Evolutionary conservation across 2,113 vertebrate species (phyloP).

Genomic region (Corvus moneduloides): DNA sequence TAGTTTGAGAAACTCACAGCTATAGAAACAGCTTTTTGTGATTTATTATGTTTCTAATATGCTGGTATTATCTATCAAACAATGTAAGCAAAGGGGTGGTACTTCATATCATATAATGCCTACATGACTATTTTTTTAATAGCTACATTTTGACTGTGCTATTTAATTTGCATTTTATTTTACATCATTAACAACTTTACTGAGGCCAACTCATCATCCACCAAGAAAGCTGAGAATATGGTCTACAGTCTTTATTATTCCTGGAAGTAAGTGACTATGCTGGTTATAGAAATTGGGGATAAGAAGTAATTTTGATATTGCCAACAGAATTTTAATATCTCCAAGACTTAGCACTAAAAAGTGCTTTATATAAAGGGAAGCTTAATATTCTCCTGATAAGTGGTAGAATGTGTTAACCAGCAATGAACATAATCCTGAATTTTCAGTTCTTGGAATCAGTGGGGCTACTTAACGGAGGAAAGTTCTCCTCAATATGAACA

Average conservation of each 20-base stretch:
- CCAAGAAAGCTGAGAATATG: slow-evolving; percentile 41
- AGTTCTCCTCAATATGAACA: background rate
- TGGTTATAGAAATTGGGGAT: background rate
- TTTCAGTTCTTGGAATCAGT: background rate
- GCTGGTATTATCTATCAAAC: background rate
- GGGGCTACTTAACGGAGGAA: background rate
- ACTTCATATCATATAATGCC: background rate
- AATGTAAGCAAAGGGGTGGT: background rate
- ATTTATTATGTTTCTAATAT: background rate
- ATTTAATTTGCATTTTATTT: slow-evolving; percentile 67
- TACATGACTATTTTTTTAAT: slow-evolving; percentile 35
- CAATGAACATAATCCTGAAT: background rate
- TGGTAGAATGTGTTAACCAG: background rate
- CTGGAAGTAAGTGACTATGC: background rate
- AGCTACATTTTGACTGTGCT: slow-evolving; percentile 45
- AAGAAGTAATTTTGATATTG: slow-evolving; percentile 12
- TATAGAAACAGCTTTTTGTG: background rate
- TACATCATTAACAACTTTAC: slow-evolving; percentile 37
- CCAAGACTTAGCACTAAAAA: background rate
- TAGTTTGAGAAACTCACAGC: background rate
- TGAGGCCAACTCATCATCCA: slow-evolving; percentile 20
- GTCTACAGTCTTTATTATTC: slow-evolving; percentile 48
- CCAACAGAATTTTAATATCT: slow-evolving; percentile 9
- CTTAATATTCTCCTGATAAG: slow-evolving; percentile 32
- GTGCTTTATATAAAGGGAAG: background rate